Conservation (phyloP, 2,113 vertebrate species). For the Numenius arquata region DNA sequence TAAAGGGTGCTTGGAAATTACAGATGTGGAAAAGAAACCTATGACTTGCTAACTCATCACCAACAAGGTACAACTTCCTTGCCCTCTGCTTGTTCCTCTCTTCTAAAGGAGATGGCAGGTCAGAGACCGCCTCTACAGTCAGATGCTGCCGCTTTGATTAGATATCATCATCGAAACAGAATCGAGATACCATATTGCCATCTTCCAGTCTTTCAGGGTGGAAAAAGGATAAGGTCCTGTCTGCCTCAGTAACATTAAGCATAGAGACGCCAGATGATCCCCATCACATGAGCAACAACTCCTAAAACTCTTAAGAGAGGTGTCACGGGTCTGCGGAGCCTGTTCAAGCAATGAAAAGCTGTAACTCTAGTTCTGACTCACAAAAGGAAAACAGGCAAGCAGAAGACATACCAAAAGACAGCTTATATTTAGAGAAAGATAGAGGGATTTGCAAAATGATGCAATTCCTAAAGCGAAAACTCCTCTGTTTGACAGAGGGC, state of each 20-base stretch:
- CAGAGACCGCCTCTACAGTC: background rate
- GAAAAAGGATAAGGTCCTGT: background rate
- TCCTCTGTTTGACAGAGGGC: background rate
- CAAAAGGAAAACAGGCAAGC: background rate
- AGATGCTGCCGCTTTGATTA: background rate
- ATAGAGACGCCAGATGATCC: background rate
- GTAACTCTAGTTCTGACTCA: conserved; percentile 8
- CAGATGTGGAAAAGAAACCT: background rate
- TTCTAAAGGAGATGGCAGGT: accelerated
- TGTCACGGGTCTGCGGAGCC: background rate
- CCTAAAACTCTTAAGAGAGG: background rate
- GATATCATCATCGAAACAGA: background rate
- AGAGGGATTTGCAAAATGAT: background rate
- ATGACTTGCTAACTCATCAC: background rate
- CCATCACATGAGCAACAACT: background rate
- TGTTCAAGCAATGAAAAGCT: background rate
- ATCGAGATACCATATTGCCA: background rate
- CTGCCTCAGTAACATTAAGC: background rate
- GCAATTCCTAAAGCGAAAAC: background rate
- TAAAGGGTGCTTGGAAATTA: background rate
- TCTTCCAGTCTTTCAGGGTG: background rate
- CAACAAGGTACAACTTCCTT: background rate
- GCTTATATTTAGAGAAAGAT: background rate
- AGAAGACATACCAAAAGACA: background rate
- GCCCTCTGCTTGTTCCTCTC: background rate